These are phyloP conservation scores for Notarius lentiginosus DNA, from an alignment of 2,113 vertebrate genomes.

Conservation along the genomic window DNA sequence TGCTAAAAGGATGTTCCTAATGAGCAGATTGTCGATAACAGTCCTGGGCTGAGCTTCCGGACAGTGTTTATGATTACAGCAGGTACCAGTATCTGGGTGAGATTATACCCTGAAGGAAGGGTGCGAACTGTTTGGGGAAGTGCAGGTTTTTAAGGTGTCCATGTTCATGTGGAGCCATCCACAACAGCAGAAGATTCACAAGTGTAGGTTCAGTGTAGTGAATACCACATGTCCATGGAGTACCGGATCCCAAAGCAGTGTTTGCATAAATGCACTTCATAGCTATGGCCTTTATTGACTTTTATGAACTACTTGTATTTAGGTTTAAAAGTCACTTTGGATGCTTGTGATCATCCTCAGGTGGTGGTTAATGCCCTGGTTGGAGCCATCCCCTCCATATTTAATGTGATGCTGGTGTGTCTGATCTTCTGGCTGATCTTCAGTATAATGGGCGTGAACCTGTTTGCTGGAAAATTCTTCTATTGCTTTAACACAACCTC, in stretches of 20 bases:
- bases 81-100: neutral
- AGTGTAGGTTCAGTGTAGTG: neutral
- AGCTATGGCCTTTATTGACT: neutral
- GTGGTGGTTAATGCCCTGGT: conserved; percentile 92
- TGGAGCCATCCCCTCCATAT: conserved; percentile 95
- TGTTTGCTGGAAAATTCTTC: conserved; percentile 94
- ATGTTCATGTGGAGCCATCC: neutral
- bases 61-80: neutral
- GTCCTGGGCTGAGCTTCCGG: neutral
- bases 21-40: neutral
- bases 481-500: conserved; percentile 84
- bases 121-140: neutral
- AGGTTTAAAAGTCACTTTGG: neutral
- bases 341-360: conserved; percentile 61
- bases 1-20: neutral
- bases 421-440: conserved; percentile 98
- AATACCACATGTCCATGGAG: neutral
- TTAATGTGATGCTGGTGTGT: conserved; percentile 93
- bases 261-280: neutral
- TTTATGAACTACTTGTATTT: neutral
- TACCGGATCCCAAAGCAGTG: neutral
- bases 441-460: conserved; percentile 95
- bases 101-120: neutral
- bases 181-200: neutral
- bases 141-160: neutral